Conservation (phyloP, 2,113 vertebrate genomes). For the Phalacrocorax brasilianus region DNA sequence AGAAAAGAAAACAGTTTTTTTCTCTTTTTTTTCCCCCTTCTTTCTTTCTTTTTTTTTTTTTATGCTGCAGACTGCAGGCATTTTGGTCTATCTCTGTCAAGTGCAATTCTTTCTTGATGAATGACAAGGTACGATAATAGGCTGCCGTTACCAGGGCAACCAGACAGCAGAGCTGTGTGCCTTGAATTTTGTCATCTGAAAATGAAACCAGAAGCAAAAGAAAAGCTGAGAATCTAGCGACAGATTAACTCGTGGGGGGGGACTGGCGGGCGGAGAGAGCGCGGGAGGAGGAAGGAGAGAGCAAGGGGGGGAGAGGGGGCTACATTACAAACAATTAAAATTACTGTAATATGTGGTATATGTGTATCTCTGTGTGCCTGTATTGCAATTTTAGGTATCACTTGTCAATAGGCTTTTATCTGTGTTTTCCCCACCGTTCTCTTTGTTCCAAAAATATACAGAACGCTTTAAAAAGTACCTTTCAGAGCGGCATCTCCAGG, state of each 20-base stretch:
- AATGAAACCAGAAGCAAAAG: constrained; percentile 91
- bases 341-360: constrained; percentile 22
- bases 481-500: background rate
- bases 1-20: constrained; percentile 73
- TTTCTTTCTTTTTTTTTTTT: background rate
- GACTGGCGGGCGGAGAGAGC: background rate
- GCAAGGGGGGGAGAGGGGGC: constrained; percentile 23
- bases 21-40: background rate
- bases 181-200: constrained; percentile 86
- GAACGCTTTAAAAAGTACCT: constrained; percentile 5
- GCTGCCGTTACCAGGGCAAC: constrained; percentile 93
- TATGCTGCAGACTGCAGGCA: constrained; percentile 76
- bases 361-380: background rate
- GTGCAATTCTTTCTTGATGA: constrained; percentile 96
- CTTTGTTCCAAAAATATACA: constrained; percentile 41
- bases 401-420: constrained; percentile 25
- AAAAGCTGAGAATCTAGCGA: constrained; percentile 82
- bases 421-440: background rate
- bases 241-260: constrained; percentile 70
- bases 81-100: constrained; percentile 86
- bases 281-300: constrained; percentile 22
- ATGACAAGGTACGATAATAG: constrained; percentile 99
- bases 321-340: constrained; percentile 76
- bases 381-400: background rate
- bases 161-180: constrained; percentile 91